These are phyloP conservation scores for Furcifer pardalis DNA, from an alignment of 2,797 vertebrate species.

Conservation along the genomic window DNA sequence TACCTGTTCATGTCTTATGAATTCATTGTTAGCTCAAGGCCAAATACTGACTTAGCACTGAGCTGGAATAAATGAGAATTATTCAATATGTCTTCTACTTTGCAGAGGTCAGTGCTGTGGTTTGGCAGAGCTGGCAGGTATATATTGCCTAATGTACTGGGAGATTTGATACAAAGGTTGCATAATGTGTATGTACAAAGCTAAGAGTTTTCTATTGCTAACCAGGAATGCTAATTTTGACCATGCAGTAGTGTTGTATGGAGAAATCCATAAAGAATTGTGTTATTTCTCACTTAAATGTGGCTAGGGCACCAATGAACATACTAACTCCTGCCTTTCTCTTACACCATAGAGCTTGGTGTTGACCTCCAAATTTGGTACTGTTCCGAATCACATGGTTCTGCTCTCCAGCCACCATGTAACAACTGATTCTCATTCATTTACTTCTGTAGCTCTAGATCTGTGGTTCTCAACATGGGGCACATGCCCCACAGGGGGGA, in stretches of 20 bases:
- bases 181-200: not conserved
- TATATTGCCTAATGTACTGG: not conserved
- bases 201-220: not conserved
- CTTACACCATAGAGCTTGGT: not conserved
- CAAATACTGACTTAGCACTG: not conserved
- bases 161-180: not conserved
- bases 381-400: not conserved
- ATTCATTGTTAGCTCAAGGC: not conserved
- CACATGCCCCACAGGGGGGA: too few species aligned
- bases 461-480: too few species aligned
- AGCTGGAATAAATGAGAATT: not conserved
- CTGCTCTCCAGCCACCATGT: not conserved
- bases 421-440: not conserved
- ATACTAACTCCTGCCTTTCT: not conserved
- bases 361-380: not conserved
- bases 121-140: not conserved
- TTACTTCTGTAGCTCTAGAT: not conserved
- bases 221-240: not conserved
- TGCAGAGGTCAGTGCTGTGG: not conserved
- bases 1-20: not conserved
- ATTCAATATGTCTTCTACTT: not conserved
- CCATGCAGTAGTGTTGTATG: not conserved
- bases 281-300: not conserved
- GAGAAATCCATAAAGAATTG: not conserved
- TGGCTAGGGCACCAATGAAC: not conserved